A percentile compares a stretch with the other conserved stretches of the same genome.
phyloP scores from a whole-genome alignment of 2,888 invertebrate species.

The Athalia rosae region DNA sequence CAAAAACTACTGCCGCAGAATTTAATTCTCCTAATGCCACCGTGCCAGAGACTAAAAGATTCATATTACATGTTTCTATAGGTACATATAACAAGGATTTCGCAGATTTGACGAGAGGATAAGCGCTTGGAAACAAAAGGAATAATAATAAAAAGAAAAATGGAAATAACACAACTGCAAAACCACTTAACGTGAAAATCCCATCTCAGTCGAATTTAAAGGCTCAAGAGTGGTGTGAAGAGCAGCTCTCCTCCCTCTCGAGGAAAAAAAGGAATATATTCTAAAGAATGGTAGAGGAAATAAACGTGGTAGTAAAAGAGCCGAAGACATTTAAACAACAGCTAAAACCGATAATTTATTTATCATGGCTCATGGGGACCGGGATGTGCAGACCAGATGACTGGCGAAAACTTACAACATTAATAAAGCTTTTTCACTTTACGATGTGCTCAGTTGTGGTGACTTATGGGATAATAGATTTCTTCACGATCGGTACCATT shows the following conservation, averaged over 20 bases:
- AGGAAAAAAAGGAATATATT: background rate
- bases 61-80: slow-evolving; percentile 7
- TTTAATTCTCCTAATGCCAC: slow-evolving; percentile 18
- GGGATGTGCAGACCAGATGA: slow-evolving; percentile 57
- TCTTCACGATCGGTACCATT: slow-evolving; percentile 59
- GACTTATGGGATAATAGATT: slow-evolving; percentile 62
- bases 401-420: slow-evolving; percentile 54
- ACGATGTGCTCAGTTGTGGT: slow-evolving; percentile 61
- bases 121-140: background rate
- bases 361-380: slow-evolving; percentile 61
- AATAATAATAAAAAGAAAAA: background rate
- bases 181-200: background rate
- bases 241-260: background rate
- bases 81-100: background rate
- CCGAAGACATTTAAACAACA: slow-evolving; percentile 52
- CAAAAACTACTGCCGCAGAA: background rate
- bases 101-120: slow-evolving; percentile 15
- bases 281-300: slow-evolving; percentile 55
- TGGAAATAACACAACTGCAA: background rate
- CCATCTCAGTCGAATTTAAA: slow-evolving; percentile 16
- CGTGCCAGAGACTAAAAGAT: slow-evolving; percentile 32
- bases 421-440: slow-evolving; percentile 59
- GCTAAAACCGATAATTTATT: slow-evolving; percentile 57
- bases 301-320: slow-evolving; percentile 53
- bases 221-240: background rate